Evolutionary conservation across 2,113 vertebrate species (phyloP).

Genomic region (Canis aureus): DNA sequence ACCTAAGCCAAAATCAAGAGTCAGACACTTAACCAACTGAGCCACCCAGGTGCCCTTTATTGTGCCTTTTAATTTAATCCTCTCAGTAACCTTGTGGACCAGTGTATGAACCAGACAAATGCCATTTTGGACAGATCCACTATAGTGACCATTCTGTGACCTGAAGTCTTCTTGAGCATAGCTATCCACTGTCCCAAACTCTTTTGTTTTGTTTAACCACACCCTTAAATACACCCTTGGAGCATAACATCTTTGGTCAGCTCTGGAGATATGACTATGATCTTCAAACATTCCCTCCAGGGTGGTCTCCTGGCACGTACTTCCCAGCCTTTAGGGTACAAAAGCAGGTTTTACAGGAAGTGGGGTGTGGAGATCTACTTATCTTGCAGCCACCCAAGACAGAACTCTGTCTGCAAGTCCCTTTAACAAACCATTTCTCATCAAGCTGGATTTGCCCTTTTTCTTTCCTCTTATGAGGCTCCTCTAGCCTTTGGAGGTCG

Average conservation of each 20-base stretch:
- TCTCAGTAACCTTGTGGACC: not conserved
- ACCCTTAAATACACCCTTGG: not conserved
- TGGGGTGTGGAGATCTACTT: not conserved
- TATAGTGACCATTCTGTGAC: not conserved
- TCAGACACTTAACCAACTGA: not conserved
- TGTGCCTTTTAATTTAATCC: not conserved
- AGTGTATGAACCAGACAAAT: not conserved
- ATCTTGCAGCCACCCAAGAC: not conserved
- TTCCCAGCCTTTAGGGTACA: not conserved
- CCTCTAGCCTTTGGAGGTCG: not conserved
- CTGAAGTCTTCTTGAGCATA: not conserved
- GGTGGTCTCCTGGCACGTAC: not conserved
- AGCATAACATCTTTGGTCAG: not conserved
- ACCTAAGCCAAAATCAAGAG: not conserved
- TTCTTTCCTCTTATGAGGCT: not conserved
- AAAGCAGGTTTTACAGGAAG: not conserved
- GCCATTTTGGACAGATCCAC: not conserved
- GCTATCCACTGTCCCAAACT: not conserved
- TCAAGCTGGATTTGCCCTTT: not conserved
- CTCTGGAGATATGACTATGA: not conserved
- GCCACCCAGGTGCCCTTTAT: not conserved
- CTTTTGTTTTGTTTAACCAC: not conserved
- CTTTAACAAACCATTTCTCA: not conserved
- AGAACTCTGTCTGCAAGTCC: not conserved
- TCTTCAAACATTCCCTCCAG: not conserved